These are phyloP conservation scores for Toxotes chatareus DNA, from an alignment of 2,113 vertebrate species.

Conservation along the genomic window DNA sequence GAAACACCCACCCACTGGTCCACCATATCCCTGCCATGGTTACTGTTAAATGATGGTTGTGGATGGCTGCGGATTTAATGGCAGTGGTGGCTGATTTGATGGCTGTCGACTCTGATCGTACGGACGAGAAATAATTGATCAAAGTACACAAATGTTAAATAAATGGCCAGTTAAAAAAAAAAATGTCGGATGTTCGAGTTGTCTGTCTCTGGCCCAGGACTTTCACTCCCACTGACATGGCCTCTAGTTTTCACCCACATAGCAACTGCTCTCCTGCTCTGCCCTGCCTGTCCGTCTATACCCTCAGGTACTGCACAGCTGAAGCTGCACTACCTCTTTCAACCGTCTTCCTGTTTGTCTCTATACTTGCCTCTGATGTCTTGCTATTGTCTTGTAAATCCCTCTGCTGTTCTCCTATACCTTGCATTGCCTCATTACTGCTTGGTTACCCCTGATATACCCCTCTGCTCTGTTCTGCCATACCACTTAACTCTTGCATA, in stretches of 20 bases:
- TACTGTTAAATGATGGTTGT: background rate
- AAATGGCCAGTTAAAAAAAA: background rate
- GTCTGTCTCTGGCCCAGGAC: background rate
- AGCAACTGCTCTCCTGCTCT: background rate
- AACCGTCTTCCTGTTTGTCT: too few species aligned
- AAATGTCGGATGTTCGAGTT: background rate
- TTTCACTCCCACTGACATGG: background rate
- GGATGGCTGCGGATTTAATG: too few species aligned
- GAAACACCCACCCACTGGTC: background rate
- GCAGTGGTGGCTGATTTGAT: background rate
- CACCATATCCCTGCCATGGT: background rate
- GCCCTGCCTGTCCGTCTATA: too few species aligned
- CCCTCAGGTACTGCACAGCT: too few species aligned
- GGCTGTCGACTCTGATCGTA: background rate
- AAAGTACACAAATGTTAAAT: background rate
- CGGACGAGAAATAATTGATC: background rate
- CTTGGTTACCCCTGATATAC: too few species aligned
- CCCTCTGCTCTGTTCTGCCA: too few species aligned
- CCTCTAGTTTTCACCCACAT: background rate
- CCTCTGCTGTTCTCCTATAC: too few species aligned
- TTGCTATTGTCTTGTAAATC: too few species aligned
- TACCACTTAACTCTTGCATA: too few species aligned
- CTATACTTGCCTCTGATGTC: too few species aligned
- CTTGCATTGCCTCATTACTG: too few species aligned
- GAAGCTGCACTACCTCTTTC: too few species aligned